Base-by-base conservation (phyloP, 2,113 vertebrate genomes). In the Cottus gobio region DNA sequence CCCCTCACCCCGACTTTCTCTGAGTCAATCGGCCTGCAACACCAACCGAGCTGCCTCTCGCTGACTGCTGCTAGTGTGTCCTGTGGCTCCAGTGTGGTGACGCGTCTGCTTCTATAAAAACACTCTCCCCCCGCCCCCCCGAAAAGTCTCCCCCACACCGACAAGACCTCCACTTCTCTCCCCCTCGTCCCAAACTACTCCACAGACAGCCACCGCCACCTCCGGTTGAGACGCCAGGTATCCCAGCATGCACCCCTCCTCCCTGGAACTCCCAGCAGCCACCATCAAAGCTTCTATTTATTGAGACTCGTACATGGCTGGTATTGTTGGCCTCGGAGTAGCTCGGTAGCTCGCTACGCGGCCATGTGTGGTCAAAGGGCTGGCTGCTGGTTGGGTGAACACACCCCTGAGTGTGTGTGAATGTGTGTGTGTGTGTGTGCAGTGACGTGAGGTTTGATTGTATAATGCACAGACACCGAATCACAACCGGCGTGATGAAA, bases 241-340 rank as follows among this genome's bases (percentile, higher is more conserved):
- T 93, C 93, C 93, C 93, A 90, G 82, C 91, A 89, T 92, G 87
- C 91, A 75, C 90, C 76, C 80, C 80, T 74, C 79, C 86, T 80
- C 79, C 82, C 78, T 92, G 85, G 86, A 93, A 91, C 91, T 92
- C 92, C 91, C 91, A 85, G 83, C 79, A 81, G 90, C 80, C 85
- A 62, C 79, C 86, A 90, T 95, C 94, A 95, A 95, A 94, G 94
- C 92, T 80, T 79, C 94, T 93, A 91, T 95, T 95, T 94, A 95
- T 92, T 86, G 83, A 79, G 87, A 76, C 87, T 87, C 60, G 72
- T 84, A 92, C 91, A 92, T 91, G 90, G 91, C 86, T 62, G 82
- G 80, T 91, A 91, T 93, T 92, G 90, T 90, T 86, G 90, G 90
- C 84, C 71, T 78, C 36, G 61, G 79, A 39, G 74, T 46, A 66